A percentile compares a stretch with the other conserved stretches of the same genome.
These are phyloP conservation scores for Zaprionus inermis DNA, from an alignment of 1,140 invertebrate species.

Conservation along the genomic window DNA sequence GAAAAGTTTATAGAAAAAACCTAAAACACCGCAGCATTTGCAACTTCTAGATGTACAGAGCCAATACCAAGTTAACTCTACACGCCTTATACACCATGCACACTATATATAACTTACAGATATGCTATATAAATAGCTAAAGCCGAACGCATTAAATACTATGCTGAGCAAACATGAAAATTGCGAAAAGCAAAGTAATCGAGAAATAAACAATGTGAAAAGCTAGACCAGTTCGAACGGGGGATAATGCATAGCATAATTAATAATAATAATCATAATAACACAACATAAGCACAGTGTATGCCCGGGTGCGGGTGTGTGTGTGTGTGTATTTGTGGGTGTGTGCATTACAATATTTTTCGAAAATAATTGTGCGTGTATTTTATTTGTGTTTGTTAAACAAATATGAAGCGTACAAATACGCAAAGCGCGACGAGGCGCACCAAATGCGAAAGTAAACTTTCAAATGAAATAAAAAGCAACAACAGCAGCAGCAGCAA, in stretches of 20 bases:
- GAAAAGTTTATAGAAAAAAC: no score
- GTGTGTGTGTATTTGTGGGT: not conserved
- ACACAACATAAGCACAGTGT: conserved; percentile 68
- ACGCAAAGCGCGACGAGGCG: conserved; percentile 71
- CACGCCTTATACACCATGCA: not conserved
- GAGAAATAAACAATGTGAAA: conserved; percentile 57
- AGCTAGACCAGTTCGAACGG: conserved; percentile 39
- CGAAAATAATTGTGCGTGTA: conserved; percentile 83
- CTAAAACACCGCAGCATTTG: no score
- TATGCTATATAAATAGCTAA: conserved; percentile 19
- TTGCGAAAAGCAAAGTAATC: not conserved
- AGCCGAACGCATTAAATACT: not conserved
- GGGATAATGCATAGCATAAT: conserved; percentile 46
- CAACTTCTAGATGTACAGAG: conserved; percentile 5
- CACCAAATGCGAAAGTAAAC: conserved; percentile 82
- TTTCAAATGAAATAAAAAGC: conserved; percentile 79
- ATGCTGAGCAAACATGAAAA: conserved; percentile 24
- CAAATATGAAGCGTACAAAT: conserved; percentile 67
- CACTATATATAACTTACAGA: conserved; percentile 7
- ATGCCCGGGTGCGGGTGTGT: not conserved
- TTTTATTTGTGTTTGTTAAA: conserved; percentile 83
- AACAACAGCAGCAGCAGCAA: conserved; percentile 49
- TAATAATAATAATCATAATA: conserved; percentile 71
- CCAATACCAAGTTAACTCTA: conserved; percentile 13
- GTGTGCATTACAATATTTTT: conserved; percentile 81